phyloP scores from a whole-genome alignment of 92 coral and sea anemone genomes.

The Palythoa caribaeorum region DNA sequence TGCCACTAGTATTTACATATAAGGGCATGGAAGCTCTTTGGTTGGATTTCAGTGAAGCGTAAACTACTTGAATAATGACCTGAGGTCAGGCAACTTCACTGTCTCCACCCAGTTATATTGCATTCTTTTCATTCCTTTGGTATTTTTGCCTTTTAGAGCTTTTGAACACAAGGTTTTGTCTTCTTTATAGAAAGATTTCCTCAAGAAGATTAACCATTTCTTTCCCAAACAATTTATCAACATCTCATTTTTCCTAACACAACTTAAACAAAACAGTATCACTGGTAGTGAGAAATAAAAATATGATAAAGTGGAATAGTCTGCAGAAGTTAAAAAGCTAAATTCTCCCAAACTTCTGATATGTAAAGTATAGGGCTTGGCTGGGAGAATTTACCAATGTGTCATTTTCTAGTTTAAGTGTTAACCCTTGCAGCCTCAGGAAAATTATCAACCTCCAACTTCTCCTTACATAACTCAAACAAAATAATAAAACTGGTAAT shows the following conservation, averaged over 20 bases:
- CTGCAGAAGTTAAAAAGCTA: too few species aligned
- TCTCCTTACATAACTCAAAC: too few species aligned
- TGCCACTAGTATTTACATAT: slow-evolving; percentile 22
- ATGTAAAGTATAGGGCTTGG: too few species aligned
- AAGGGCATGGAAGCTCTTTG: slow-evolving; percentile 39
- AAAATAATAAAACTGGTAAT: too few species aligned
- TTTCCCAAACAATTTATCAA: background rate
- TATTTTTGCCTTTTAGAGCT: background rate
- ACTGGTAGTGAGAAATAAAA: too few species aligned
- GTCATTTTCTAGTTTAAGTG: background rate
- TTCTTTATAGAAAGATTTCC: background rate
- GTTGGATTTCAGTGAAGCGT: slow-evolving; percentile 32
- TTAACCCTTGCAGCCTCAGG: background rate
- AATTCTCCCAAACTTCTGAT: too few species aligned
- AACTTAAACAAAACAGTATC: too few species aligned
- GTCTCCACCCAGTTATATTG: background rate
- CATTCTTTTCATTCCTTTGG: slow-evolving; percentile 23
- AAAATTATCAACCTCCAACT: too few species aligned
- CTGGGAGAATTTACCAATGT: too few species aligned
- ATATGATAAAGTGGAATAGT: too few species aligned
- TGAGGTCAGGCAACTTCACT: slow-evolving; percentile 12
- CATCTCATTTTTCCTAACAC: too few species aligned
- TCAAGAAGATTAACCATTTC: background rate
- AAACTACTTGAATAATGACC: slow-evolving; percentile 12
- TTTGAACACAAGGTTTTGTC: background rate